A percentile compares a stretch with the other conserved stretches of the same genome.
Evolutionary conservation across 2,113 vertebrate species (phyloP).

Genomic region (Barbus barbus): DNA sequence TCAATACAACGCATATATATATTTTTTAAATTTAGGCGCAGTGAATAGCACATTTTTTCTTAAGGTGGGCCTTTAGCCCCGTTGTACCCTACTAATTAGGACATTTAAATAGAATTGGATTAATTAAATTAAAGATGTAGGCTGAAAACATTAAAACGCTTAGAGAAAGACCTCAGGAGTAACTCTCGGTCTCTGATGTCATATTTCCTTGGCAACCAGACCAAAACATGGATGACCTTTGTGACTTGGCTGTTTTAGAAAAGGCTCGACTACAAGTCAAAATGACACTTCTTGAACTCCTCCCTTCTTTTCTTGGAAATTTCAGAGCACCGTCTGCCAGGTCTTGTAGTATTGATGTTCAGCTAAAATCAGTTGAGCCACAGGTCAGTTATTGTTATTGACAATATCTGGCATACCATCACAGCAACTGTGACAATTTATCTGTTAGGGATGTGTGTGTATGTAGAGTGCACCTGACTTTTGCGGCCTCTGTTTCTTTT

Average conservation of each 20-base stretch:
- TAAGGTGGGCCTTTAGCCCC: too few relatives aligned
- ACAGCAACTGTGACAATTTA: background rate
- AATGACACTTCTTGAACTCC: conserved; percentile 20
- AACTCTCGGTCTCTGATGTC: background rate
- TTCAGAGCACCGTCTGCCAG: background rate
- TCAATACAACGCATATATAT: too few relatives aligned
- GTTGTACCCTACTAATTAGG: too few relatives aligned
- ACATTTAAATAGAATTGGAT: too few relatives aligned
- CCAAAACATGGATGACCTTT: conserved; percentile 4
- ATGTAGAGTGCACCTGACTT: background rate
- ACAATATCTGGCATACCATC: background rate
- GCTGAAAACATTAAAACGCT: conserved; percentile 29
- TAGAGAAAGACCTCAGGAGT: background rate
- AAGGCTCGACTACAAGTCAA: conserved; percentile 3
- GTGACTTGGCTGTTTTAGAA: background rate
- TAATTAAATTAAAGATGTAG: background rate
- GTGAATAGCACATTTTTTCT: too few relatives aligned
- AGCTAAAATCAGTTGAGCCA: conserved; percentile 13
- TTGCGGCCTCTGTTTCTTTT: background rate
- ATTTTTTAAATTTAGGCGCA: too few relatives aligned
- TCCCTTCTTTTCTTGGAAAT: background rate
- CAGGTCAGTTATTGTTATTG: background rate
- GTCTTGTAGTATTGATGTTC: background rate
- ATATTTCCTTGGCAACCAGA: conserved; percentile 38
- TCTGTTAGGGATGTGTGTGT: too few relatives aligned